Evolutionary conservation across 2,797 vertebrate genomes (phyloP), one percentile per base, ranked within the genome.

Genomic region (Pseudomugil gertrudae): DNA sequence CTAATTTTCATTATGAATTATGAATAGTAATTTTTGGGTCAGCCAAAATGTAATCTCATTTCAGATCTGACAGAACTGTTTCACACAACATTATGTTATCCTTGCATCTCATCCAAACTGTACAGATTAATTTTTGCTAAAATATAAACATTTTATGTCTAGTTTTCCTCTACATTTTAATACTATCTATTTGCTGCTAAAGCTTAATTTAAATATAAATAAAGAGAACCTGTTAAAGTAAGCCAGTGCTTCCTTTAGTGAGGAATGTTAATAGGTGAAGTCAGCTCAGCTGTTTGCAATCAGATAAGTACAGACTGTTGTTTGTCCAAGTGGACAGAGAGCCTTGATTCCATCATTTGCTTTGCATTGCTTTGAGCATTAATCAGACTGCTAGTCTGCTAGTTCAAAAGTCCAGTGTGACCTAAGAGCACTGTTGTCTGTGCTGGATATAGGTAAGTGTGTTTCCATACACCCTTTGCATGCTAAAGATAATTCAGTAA

Each of bases 241-340:
- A 36, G 24, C 43, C 0, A 57, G 9, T 29, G 33, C 32, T 59
- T 65, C 19, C 0, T 47, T 27, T 13, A 2, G 7, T 54, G 59
- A 75, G 63, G 51, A 75, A 63, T 58, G 32, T 21, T 36, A 66
- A 63, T 76, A 81, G 74, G 79, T 82, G 69, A 79, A 52, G 21
- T 74, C 50, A 2, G 53, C 53, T 67, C 53, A 38, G 56, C 74
- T 35, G 35, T 55, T 47, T 33, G 55, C 40, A 35, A 19, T 61
- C 67, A 57, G 52, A 75, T 50, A 27, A 77, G 60, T 40, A 17
- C 54, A 70, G 45, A 51, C 66, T 43, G 53, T 4, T 66, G 60
- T 71, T 69, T 79, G 69, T 75, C 52, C 43, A 76, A 62, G 72
- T 62, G 66, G 84, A 84, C 63, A 83, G 64, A 74, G 67, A 14